Evolutionary conservation across 2,797 vertebrate genomes (phyloP), one percentile per base, ranked within the genome.

Genomic region (Chelmon rostratus): DNA sequence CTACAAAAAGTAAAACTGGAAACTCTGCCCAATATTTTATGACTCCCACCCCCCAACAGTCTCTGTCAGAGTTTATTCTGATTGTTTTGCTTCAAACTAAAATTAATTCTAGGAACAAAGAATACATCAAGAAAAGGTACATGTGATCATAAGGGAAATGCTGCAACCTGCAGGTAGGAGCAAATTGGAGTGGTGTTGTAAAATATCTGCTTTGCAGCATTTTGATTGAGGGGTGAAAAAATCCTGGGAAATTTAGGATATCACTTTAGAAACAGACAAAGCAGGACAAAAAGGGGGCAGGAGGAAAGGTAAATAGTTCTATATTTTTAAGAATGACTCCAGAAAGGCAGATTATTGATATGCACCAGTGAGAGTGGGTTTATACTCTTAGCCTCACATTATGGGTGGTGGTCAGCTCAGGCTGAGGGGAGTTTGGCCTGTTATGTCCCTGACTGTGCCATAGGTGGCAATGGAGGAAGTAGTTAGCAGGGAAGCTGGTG

Each of bases 391-490:
- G 19, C 25, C 19, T n/a, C 6, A 18, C 23, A 19, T 65, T 12
- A 66, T 52, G 54, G 66, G 77, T 66, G 63, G 59, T 33, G 21
- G 49, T 40, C 13, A 6, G 53, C 61, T 59, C 33, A 69, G 73
- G 65, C 65, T 40, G 56, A 74, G 52, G 70, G 57, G 65, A 69
- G 62, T 61, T 79, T 57, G 50, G 81, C 86, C 76, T 95, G 95
- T 90, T 86, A 92, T 96, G 69, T 76, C 92, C 82, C 9, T 21
- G 52, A 63, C 91, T 83, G 90, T 93, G 94, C 95, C 84, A 93
- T 95, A 96, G 95, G 93, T 94, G 95, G 95, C 95, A 93, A 87
- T 90, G 91, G 73, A 92, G 93, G 65, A 76, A 81, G 86, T 73
- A 23, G 71, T 33, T n/a, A 37, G 59, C 1, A 5, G 56, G 71